Evolutionary conservation across 2,113 vertebrate genomes (phyloP), one percentile per base, ranked within the genome.

Genomic region (Potamarius usumacintae): DNA sequence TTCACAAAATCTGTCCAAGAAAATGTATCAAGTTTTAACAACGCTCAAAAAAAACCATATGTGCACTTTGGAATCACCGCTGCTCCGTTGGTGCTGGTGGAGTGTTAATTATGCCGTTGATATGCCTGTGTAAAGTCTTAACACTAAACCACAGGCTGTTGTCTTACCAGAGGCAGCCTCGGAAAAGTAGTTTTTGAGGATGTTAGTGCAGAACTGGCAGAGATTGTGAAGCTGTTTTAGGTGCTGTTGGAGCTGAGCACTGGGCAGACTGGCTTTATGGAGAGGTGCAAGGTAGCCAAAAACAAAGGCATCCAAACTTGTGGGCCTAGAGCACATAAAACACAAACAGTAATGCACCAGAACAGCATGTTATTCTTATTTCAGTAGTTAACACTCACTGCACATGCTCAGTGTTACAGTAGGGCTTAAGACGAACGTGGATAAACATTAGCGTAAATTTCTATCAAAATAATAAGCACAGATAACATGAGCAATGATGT

Each of bases 261-360:
- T 97, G 25, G 96, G 96, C 25, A 99, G 97, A 84, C 89, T 90
- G 74, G 97, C 96, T 96, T 97, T 99, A 93, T 96, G 95, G 67
- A 99, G 93, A 0, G 98, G 98, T 57, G 97, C 97, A 83, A 99
- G 91, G 85, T 97, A 98, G 83, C 98, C 98, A 95, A 99, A 99
- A 53, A 97, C 96, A 84, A 97, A 99, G 89, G 98, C 97, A 93
- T 99, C 98, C 93, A 99, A 95, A 88, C 97, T 98, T 87, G 96
- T 97, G 83, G 98, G 98, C 92, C 98, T 99, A 88, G 25, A 90
- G 87, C 63, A 83, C 42, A 90, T 50, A 87, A 88, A 84, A 90
- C 25, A 80, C 30, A 82, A 52, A 0, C 1, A 42, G 14, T 10
- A 55, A 63, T 1, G 12, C 52, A 11, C 8, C 55, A 63, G n/a